phyloP scores from a whole-genome alignment of 2,888 invertebrate genomes.

The Coenonympha arcania region DNA sequence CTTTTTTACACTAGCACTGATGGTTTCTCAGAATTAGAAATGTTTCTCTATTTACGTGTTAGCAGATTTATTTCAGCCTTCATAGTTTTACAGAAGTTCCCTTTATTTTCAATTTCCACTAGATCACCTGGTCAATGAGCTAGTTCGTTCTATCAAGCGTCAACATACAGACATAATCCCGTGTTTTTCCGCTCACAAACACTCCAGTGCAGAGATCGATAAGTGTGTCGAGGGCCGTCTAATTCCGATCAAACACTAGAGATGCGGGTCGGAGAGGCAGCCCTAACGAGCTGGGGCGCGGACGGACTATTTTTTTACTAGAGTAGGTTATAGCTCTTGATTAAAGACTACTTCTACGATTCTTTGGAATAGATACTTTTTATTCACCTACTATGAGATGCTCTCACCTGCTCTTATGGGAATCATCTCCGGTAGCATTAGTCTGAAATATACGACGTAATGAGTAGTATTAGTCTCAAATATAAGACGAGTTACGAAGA shows the following conservation, averaged over 20 bases:
- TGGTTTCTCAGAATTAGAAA: no score
- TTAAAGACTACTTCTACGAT: conserved; percentile 3
- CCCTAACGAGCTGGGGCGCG: conserved; percentile 7
- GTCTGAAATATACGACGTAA: no score
- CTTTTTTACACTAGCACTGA: no score
- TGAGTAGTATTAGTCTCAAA: no score
- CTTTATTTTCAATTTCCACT: no score
- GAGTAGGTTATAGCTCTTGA: conserved; percentile 15
- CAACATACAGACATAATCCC: neutral
- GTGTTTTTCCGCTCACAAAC: neutral
- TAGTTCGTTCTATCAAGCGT: neutral
- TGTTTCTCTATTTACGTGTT: no score
- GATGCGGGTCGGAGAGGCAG: conserved; percentile 19
- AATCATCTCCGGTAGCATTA: no score
- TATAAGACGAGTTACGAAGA: no score
- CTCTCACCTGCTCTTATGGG: no score
- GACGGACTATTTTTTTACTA: conserved; percentile 6
- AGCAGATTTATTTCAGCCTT: no score
- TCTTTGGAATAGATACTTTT: neutral
- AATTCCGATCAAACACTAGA: conserved; percentile 19
- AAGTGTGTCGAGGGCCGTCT: conserved; percentile 7
- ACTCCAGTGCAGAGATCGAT: conserved; percentile 2
- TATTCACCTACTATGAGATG: neutral
- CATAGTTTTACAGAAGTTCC: no score
- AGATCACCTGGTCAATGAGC: no score